Conservation (phyloP, 2,797 vertebrate genomes). For the Philypnodon macrostomus region DNA sequence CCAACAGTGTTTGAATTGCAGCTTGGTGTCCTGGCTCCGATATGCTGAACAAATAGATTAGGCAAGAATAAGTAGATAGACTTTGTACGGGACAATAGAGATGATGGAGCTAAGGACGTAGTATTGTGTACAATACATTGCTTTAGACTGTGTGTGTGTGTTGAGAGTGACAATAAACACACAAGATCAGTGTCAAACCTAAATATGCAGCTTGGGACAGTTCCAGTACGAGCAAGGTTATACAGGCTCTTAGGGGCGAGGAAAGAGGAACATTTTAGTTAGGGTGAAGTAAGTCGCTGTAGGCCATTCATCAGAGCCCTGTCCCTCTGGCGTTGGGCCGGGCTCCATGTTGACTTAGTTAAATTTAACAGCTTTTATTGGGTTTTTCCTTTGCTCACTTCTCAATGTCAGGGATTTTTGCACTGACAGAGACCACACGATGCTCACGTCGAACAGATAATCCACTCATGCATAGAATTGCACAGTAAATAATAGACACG, state of each 20-base stretch:
- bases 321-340: constrained; percentile 36
- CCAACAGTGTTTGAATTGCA: constrained; percentile 64
- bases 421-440: constrained; percentile 27
- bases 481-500: background rate
- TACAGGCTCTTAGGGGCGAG: constrained; percentile 24
- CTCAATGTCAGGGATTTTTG: constrained; percentile 54
- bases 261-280: constrained; percentile 41
- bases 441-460: constrained; percentile 6
- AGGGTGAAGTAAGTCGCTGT: constrained; percentile 44
- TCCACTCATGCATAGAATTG: background rate
- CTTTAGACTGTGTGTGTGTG: constrained; percentile 14
- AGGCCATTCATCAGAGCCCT: constrained; percentile 49
- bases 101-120: constrained; percentile 49
- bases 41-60: constrained; percentile 70
- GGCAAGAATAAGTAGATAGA: constrained; percentile 37
- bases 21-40: constrained; percentile 49
- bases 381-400: constrained; percentile 58
- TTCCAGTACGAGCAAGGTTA: constrained; percentile 40
- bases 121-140: constrained; percentile 27
- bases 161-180: constrained; percentile 17
- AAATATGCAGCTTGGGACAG: constrained; percentile 45
- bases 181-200: constrained; percentile 54
- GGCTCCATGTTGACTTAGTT: constrained; percentile 73
- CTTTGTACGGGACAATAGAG: constrained; percentile 41
- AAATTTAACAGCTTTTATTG: constrained; percentile 78